A percentile compares a stretch with the other conserved stretches of the same genome.
Conservation (phyloP, 1,140 invertebrate genomes). For the Drosophila virilis region DNA sequence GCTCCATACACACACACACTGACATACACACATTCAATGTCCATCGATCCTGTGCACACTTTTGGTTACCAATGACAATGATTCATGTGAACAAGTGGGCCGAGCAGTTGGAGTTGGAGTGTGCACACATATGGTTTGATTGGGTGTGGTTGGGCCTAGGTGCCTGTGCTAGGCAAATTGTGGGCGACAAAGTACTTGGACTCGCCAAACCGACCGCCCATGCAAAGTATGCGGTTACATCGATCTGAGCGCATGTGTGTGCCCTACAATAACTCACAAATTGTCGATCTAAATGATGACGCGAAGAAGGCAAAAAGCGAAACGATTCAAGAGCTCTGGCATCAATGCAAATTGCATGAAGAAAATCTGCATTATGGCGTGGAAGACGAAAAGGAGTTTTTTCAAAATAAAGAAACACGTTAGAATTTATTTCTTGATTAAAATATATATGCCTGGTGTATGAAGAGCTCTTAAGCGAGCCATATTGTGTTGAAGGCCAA, state of each 20-base stretch:
- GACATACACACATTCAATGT: constrained; percentile 17
- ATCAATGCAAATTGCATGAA: constrained; percentile 6
- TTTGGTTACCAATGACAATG: constrained; percentile 68
- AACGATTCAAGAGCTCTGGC: constrained; percentile 14
- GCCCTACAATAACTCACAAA: constrained; percentile 20
- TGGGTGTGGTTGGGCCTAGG: constrained; percentile 20
- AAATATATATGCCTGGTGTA: too few species aligned
- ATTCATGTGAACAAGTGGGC: constrained; percentile 54
- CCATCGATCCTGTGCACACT: constrained; percentile 60
- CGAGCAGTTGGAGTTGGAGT: neutral
- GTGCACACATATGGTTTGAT: neutral
- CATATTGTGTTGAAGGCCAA: neutral
- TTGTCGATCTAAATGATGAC: constrained; percentile 29
- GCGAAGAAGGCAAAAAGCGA: neutral
- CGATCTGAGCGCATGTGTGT: neutral
- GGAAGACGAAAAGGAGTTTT: neutral
- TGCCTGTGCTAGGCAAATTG: constrained; percentile 29
- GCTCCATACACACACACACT: constrained; percentile 10
- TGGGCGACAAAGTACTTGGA: constrained; percentile 14
- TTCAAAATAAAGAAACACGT: too few species aligned
- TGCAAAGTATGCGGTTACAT: constrained; percentile 46
- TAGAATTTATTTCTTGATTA: too few species aligned
- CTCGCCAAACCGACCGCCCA: neutral
- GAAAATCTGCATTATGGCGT: too few species aligned
- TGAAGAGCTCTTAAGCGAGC: too few species aligned